Percentiles rank a stretch among this genome's conserved stretches.
Evolutionary conservation across 2,113 vertebrate genomes (phyloP).

Genomic region (Tapirus terrestris): DNA sequence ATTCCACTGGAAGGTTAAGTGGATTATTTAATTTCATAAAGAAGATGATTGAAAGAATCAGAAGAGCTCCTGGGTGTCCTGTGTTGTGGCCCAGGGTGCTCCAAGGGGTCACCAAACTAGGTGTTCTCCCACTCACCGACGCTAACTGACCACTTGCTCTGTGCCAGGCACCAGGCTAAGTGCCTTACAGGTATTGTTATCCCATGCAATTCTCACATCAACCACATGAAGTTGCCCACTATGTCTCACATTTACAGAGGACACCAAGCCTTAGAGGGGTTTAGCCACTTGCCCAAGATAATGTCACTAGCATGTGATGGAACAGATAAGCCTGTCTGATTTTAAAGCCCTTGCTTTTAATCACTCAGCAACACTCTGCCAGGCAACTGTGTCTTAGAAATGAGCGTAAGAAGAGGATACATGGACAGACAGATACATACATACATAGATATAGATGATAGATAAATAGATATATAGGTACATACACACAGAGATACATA

Average conservation of each 20-base stretch:
- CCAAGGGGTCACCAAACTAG: rapidly evolving
- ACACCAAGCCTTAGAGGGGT: not conserved
- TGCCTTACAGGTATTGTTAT: not conserved
- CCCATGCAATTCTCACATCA: not conserved
- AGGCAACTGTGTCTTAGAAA: not conserved
- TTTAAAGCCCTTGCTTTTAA: not conserved
- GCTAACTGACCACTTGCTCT: rapidly evolving
- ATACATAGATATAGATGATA: not conserved
- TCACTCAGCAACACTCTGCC: not conserved
- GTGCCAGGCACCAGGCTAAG: rapidly evolving
- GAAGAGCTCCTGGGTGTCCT: not conserved
- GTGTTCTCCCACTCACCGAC: rapidly evolving
- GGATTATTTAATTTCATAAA: not conserved
- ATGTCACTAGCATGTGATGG: not conserved
- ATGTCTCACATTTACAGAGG: not conserved
- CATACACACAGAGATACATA: too few species aligned
- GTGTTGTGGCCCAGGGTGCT: not conserved
- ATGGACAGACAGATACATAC: too few species aligned
- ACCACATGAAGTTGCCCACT: not conserved
- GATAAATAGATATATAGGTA: too few species aligned
- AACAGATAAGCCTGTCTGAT: not conserved
- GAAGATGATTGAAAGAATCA: not conserved
- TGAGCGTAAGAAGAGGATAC: not conserved
- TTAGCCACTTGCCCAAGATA: not conserved
- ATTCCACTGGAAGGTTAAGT: too few species aligned